These are phyloP conservation scores for Melipona beecheii DNA, from an alignment of 2,888 invertebrate species.

Conservation along the genomic window DNA sequence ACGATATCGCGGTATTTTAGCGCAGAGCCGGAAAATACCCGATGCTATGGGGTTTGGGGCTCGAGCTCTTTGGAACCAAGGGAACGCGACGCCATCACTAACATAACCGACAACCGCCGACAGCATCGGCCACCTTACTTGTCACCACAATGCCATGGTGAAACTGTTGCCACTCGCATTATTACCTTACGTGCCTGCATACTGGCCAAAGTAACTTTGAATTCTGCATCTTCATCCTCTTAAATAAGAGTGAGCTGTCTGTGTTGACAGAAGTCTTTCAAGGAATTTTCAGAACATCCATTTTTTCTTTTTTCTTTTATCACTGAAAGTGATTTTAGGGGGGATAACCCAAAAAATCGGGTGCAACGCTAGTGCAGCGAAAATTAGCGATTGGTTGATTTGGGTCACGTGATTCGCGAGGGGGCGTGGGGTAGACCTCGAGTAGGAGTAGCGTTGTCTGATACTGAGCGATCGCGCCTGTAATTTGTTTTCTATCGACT, in stretches of 20 bases:
- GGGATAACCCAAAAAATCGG: too few species aligned
- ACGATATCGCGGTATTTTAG: slow-evolving; percentile 56
- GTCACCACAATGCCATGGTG: slow-evolving; percentile 55
- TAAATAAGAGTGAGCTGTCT: too few species aligned
- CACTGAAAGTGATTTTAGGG: too few species aligned
- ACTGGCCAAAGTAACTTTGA: slow-evolving; percentile 53
- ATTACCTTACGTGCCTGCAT: slow-evolving; percentile 62
- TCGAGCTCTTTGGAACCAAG: neutral
- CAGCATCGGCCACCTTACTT: slow-evolving; percentile 45
- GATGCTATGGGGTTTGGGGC: slow-evolving; percentile 5
- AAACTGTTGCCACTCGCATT: slow-evolving; percentile 59
- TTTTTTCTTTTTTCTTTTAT: too few species aligned
- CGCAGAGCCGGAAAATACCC: slow-evolving; percentile 16
- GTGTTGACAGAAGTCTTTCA: neutral
- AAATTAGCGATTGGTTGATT: too few species aligned
- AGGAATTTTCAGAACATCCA: neutral
- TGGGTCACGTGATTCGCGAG: too few species aligned
- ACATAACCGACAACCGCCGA: slow-evolving; percentile 29
- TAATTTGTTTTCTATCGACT: too few species aligned
- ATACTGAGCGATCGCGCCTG: too few species aligned
- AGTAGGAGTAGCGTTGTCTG: too few species aligned
- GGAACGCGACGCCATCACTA: slow-evolving; percentile 35
- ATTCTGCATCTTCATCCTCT: neutral
- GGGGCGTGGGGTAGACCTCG: too few species aligned
- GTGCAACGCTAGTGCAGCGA: too few species aligned